Evolutionary conservation across 2,113 vertebrate genomes (phyloP), one percentile per base, ranked within the genome.

Genomic region (Lethenteron reissneri): DNA sequence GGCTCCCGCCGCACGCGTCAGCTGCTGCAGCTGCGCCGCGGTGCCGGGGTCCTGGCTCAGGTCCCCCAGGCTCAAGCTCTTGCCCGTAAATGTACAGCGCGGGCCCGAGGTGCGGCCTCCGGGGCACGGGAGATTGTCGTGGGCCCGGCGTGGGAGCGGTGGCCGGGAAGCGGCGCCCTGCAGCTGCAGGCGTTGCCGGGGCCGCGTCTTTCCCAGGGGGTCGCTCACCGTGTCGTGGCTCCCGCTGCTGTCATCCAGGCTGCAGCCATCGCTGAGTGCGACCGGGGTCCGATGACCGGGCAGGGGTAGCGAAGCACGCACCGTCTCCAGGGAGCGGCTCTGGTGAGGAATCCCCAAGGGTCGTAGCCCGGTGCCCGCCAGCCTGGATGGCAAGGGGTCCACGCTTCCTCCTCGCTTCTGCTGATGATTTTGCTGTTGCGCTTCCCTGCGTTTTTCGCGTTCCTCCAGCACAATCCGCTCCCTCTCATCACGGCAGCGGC

Each of bases 1-100:
- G 6, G 41, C 41, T 41, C 82, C 88, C 74, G 95, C 90, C 79
- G 97, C 90, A 74, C 77, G 85, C 58, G 95, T 84, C 1, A 99
- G 92, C 77, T 84, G 87, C 77, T 97, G 91, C 78, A 99, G 88
- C 56, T 86, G 86, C 81, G 92, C 86, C 0, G 87, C 85, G 0
- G 92, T 99, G 80, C 95, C 88, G 0, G 81, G 88, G 0, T 90
- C 95, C 80, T 99, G 92, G 78, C 92, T 92, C 69, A 99, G 82
- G 77, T 97, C 94, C 0, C 94, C 88, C 8, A 97, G 81, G 78
- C 94, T 99, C 75, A 99, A 85, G 78, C 94, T 99, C 70, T 91
- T 87, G 17, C 88, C 88, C 72, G 90, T 82, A 74, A 90, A 77
- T 1, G 88, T 81, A 2, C 57, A 68, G n/a, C n/a, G 64, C 11